A percentile compares a stretch with the other conserved stretches of the same genome.
Evolutionary conservation across 2,888 invertebrate genomes (phyloP).

Genomic region (Chloroclysta siterata): DNA sequence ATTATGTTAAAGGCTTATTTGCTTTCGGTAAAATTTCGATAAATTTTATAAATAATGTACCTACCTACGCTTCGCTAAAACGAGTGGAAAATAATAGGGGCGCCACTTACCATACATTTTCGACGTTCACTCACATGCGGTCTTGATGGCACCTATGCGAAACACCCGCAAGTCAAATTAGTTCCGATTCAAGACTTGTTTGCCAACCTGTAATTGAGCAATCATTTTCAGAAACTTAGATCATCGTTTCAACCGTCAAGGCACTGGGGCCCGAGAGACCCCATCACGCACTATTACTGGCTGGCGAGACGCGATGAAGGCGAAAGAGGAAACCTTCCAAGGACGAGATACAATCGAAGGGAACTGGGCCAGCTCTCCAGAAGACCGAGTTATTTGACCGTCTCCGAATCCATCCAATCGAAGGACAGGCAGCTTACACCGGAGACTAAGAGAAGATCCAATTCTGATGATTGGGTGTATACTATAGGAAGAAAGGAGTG

Average conservation of each 20-base stretch:
- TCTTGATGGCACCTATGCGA: too few relatives aligned
- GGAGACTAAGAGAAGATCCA: conserved; percentile 57
- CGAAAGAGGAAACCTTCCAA: conserved; percentile 43
- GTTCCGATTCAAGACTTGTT: too few relatives aligned
- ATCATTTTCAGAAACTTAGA: conserved; percentile 65
- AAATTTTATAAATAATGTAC: too few relatives aligned
- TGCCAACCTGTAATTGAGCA: too few relatives aligned
- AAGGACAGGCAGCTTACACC: conserved; percentile 11
- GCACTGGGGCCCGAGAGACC: conserved; percentile 78
- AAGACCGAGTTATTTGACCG: conserved; percentile 51
- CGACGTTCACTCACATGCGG: too few relatives aligned
- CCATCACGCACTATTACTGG: conserved; percentile 78
- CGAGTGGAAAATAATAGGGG: too few relatives aligned
- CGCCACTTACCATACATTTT: too few relatives aligned
- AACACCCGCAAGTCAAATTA: too few relatives aligned
- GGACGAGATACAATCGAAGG: conserved; percentile 53
- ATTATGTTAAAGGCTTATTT: too few relatives aligned
- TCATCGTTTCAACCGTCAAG: conserved; percentile 72
- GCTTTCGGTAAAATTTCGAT: too few relatives aligned
- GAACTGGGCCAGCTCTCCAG: conserved; percentile 64
- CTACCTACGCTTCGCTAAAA: too few relatives aligned
- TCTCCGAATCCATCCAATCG: conserved; percentile 35
- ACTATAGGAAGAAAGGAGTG: conserved; percentile 56
- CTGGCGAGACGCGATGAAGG: conserved; percentile 63
- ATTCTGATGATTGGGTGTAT: conserved; percentile 72